Percentiles rank a stretch among this genome's conserved stretches.
These are phyloP conservation scores for Aphis craccivora DNA, from an alignment of 1,140 invertebrate species.

Conservation along the genomic window DNA sequence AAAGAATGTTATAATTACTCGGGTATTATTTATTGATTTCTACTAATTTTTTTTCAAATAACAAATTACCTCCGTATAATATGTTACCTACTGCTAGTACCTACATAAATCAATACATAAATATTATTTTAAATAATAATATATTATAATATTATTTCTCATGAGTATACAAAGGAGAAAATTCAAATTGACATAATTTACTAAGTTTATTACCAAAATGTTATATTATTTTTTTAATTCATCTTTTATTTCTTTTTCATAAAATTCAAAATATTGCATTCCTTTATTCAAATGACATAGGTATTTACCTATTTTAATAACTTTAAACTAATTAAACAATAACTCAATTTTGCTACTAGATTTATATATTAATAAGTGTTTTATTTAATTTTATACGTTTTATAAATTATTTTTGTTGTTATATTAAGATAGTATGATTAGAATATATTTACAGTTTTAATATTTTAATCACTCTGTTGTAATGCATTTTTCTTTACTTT, in stretches of 20 bases:
- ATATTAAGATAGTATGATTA: not conserved
- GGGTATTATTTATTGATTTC: not conserved
- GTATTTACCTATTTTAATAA: not conserved
- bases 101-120: not conserved
- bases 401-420: not conserved
- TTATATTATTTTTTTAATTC: not conserved
- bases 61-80: not conserved
- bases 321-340: not conserved
- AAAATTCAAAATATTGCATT: not conserved
- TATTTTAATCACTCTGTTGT: constrained; percentile 1
- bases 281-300: not conserved
- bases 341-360: not conserved
- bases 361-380: not conserved
- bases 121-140: not conserved
- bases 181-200: not conserved
- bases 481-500: not conserved
- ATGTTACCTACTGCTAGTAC: not conserved
- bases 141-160: too few relatives aligned
- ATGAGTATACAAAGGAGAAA: not conserved
- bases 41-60: not conserved
- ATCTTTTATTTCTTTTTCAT: not conserved
- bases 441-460: constrained; percentile 21
- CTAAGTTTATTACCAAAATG: not conserved
- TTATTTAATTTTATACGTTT: not conserved
- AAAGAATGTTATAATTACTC: not conserved